phyloP scores from a whole-genome alignment of 2,797 vertebrate species.

The Tachyglossus aculeatus region DNA sequence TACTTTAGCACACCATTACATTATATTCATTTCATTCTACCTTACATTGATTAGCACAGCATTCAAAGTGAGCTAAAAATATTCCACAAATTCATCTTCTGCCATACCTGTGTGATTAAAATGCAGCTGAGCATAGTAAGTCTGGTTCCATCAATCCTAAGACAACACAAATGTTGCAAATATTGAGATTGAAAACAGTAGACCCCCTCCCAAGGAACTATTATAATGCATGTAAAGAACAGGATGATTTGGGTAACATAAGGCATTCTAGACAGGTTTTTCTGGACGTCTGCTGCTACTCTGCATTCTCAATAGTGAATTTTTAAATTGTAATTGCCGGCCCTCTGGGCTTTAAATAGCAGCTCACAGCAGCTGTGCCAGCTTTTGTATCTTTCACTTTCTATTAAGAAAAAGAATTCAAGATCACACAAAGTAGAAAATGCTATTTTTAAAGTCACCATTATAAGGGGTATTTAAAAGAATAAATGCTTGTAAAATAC shows the following conservation, averaged over 20 bases:
- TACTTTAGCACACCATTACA: no score
- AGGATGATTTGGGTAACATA: slow-evolving; percentile 9
- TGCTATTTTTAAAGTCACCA: no score
- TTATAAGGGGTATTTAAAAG: no score
- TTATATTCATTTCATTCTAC: no score
- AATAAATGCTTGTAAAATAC: no score
- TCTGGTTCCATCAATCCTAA: neutral
- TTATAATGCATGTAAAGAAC: neutral
- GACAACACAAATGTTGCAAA: neutral
- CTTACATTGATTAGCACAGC: neutral
- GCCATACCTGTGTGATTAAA: no score
- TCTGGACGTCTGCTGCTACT: slow-evolving; percentile 24
- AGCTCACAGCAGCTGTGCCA: neutral
- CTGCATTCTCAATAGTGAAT: slow-evolving; percentile 23
- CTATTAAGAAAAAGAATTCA: slow-evolving; percentile 13
- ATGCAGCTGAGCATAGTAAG: no score
- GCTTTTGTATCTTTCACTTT: neutral
- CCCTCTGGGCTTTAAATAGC: slow-evolving; percentile 28
- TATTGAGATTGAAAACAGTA: neutral
- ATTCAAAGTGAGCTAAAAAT: neutral
- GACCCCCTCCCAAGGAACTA: neutral
- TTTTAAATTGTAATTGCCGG: slow-evolving; percentile 33
- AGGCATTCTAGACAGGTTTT: slow-evolving; percentile 20
- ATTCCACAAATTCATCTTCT: slow-evolving; percentile 16
- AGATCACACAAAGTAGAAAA: neutral